Evolutionary conservation across 2,797 vertebrate genomes (phyloP).

Genomic region (Manis crassicaudata): DNA sequence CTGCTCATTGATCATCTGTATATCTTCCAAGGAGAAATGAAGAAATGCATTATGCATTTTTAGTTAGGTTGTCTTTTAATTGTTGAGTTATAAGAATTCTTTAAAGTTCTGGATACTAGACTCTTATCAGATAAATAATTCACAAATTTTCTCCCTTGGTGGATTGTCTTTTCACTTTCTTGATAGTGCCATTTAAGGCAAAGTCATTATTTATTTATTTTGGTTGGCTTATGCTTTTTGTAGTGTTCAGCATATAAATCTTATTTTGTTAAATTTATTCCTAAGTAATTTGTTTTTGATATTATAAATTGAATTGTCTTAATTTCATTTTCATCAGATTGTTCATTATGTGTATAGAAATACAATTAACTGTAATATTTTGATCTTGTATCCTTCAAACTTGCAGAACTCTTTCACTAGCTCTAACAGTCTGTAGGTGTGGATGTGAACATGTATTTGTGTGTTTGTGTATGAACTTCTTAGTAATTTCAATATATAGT

Average conservation of each 20-base stretch:
- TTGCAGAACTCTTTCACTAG: not conserved
- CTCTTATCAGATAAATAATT: not conserved
- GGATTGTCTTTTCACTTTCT: not conserved
- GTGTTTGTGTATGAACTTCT: not conserved
- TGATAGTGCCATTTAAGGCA: not conserved
- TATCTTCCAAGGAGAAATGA: not conserved
- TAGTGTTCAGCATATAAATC: not conserved
- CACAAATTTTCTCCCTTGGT: not conserved
- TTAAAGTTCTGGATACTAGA: not conserved
- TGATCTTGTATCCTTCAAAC: not conserved
- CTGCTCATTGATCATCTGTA: not conserved
- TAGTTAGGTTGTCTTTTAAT: not conserved
- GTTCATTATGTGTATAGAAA: not conserved
- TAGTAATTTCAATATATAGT: not conserved
- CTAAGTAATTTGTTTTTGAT: not conserved
- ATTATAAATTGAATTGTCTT: not conserved
- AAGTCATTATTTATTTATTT: not conserved
- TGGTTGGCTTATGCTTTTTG: not conserved
- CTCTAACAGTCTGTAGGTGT: not conserved
- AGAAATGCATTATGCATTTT: not conserved
- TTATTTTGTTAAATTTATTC: not conserved
- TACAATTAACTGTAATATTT: not conserved
- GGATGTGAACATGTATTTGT: not conserved
- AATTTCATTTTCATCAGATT: not conserved
- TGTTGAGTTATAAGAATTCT: not conserved